Conservation (phyloP, 2,888 invertebrate genomes). For the Zygogramma bicolorata region DNA sequence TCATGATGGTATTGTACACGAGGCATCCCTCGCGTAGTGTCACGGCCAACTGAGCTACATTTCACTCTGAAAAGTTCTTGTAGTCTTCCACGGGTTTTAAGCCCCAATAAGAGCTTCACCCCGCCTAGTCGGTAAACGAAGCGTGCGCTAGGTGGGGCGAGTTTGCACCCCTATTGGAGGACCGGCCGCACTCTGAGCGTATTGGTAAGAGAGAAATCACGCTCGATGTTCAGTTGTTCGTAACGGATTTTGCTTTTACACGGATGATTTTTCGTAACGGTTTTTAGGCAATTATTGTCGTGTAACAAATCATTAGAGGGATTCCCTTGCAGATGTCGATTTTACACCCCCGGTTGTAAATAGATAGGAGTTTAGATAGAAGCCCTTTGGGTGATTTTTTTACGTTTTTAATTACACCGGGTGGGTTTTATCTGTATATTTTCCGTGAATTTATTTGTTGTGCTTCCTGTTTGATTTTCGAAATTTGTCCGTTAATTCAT, state of each 20-base stretch:
- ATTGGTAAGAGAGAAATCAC: conserved; percentile 58
- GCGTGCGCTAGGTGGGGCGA: conserved; percentile 62
- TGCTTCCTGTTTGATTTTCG: conserved; percentile 49
- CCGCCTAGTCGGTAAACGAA: conserved; percentile 56
- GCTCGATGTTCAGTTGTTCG: conserved; percentile 54
- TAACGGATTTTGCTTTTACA: conserved; percentile 55
- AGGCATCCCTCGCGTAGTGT: conserved; percentile 62
- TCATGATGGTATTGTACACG: conserved; percentile 62
- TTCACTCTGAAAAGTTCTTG: conserved; percentile 33
- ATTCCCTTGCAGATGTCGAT: conserved; percentile 61
- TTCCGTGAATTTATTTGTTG: conserved; percentile 40
- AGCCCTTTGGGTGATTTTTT: conserved; percentile 52
- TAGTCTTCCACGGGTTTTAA: conserved; percentile 39
- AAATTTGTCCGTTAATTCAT: conserved; percentile 55
- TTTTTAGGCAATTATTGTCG: conserved; percentile 50
- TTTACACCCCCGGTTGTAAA: conserved; percentile 56
- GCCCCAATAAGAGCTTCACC: conserved; percentile 58
- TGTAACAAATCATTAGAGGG: conserved; percentile 58
- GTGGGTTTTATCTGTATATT: conserved; percentile 29
- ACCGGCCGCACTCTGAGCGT: conserved; percentile 51
- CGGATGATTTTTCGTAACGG: conserved; percentile 53
- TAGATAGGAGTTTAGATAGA: conserved; percentile 52
- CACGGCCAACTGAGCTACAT: conserved; percentile 35
- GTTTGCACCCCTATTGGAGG: conserved; percentile 43
- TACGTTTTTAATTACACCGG: conserved; percentile 50